These are phyloP conservation scores for Thymelicus acteon DNA, from an alignment of 2,888 invertebrate species.

Conservation along the genomic window DNA sequence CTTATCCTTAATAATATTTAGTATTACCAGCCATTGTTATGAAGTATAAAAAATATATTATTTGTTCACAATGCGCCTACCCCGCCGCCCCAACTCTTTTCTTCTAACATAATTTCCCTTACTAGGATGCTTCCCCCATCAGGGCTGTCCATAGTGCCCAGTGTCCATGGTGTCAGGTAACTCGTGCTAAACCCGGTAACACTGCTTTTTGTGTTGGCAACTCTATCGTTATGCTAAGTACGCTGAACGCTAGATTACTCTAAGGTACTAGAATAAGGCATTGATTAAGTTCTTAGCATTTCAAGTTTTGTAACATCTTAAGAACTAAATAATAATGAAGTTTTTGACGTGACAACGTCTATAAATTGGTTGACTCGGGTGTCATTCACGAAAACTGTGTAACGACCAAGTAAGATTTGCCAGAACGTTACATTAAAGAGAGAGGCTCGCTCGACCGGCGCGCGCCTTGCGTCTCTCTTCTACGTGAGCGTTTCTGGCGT, in stretches of 20 bases:
- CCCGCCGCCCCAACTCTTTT: slow-evolving; percentile 7
- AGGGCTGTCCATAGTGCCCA: slow-evolving; percentile 40
- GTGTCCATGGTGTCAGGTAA: slow-evolving; percentile 47
- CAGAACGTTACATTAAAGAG: too few species aligned
- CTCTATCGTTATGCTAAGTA: slow-evolving; percentile 42
- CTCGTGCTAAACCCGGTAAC: slow-evolving; percentile 51
- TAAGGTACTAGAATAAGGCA: slow-evolving; percentile 1
- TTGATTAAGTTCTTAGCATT: background rate
- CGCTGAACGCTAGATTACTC: slow-evolving; percentile 2
- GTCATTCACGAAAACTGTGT: too few species aligned
- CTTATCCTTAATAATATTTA: too few species aligned
- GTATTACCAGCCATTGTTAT: background rate
- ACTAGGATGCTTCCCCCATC: slow-evolving; percentile 40
- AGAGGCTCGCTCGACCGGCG: too few species aligned
- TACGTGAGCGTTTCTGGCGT: too few species aligned
- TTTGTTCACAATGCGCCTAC: slow-evolving; percentile 25
- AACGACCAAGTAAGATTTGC: too few species aligned
- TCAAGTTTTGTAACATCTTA: too few species aligned
- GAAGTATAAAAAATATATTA: background rate
- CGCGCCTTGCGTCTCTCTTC: too few species aligned
- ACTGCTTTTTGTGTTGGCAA: slow-evolving; percentile 51
- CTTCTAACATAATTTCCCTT: slow-evolving; percentile 22
- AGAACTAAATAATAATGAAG: too few species aligned
- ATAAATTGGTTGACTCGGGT: too few species aligned
- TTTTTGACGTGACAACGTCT: too few species aligned